A percentile compares a stretch with the other conserved stretches of the same genome.
These are phyloP conservation scores for Ataeniobius toweri DNA, from an alignment of 2,797 vertebrate genomes.

Conservation along the genomic window DNA sequence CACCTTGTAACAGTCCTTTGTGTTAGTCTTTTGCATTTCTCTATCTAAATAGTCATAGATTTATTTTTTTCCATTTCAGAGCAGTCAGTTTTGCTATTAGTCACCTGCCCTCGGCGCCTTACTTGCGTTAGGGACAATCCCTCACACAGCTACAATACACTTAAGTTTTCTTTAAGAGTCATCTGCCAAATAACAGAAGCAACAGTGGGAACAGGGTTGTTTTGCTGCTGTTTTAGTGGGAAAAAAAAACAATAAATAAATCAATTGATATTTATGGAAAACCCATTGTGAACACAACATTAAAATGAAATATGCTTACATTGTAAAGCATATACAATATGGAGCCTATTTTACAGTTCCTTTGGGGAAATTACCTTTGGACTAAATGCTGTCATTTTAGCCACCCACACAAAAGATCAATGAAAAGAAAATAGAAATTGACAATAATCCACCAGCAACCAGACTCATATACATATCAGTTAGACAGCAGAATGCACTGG, in stretches of 20 bases:
- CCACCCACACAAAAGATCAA: constrained; percentile 6
- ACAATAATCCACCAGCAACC: constrained; percentile 5
- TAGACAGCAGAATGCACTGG: background rate
- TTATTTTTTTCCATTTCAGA: constrained; percentile 2
- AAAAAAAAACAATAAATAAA: background rate
- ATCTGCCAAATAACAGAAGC: background rate
- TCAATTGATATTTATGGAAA: background rate
- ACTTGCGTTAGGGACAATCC: background rate
- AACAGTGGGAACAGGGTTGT: background rate
- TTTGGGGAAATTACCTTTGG: constrained; percentile 1
- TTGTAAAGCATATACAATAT: background rate
- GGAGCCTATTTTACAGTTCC: constrained; percentile 2
- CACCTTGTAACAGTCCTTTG: background rate
- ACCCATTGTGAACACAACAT: background rate
- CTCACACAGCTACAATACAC: constrained; percentile 2
- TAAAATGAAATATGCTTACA: constrained; percentile 13
- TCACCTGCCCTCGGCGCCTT: constrained; percentile 1
- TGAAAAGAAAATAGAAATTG: constrained; percentile 10
- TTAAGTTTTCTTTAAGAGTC: background rate
- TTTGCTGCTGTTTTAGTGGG: background rate
- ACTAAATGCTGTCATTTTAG: constrained; percentile 10
- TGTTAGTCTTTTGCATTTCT: background rate
- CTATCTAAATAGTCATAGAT: background rate
- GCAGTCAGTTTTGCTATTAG: background rate
- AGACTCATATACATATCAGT: background rate